phyloP scores from a whole-genome alignment of 2,113 vertebrate species.

The Anoura caudifer region DNA sequence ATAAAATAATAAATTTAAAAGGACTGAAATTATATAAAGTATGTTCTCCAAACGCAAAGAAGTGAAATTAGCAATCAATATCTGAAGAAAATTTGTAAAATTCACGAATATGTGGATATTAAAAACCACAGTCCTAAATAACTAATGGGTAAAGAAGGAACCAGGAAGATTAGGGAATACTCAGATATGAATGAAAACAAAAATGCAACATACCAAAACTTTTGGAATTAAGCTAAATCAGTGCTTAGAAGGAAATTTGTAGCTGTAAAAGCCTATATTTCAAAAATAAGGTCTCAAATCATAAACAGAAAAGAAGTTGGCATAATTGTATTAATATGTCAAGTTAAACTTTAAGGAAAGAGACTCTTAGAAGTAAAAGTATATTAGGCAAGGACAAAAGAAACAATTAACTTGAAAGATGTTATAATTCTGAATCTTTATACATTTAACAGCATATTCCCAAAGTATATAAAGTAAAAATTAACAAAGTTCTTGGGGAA shows the following conservation, averaged over 20 bases:
- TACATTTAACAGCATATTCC: not conserved
- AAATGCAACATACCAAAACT: not conserved
- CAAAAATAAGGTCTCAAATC: not conserved
- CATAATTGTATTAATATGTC: not conserved
- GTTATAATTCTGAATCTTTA: not conserved
- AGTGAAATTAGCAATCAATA: not conserved
- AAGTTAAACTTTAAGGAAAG: slow-evolving; percentile 7
- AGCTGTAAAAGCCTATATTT: not conserved
- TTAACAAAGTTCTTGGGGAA: not conserved
- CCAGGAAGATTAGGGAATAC: not conserved
- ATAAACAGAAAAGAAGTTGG: not conserved
- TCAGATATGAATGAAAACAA: not conserved
- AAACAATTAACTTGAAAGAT: not conserved
- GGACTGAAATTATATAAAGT: not conserved
- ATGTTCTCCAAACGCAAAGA: not conserved
- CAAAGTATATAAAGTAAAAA: slow-evolving; percentile 11
- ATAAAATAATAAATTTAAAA: slow-evolving; percentile 12
- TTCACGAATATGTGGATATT: not conserved
- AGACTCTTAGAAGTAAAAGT: slow-evolving; percentile 1
- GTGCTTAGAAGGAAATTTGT: not conserved
- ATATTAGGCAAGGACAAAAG: not conserved
- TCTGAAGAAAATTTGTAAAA: not conserved
- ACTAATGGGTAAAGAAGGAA: not conserved
- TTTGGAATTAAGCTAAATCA: not conserved
- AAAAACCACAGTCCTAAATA: not conserved